A percentile compares a stretch with the other conserved stretches of the same genome.
phyloP scores from a whole-genome alignment of 2,888 invertebrate genomes.

The Elegia similella region DNA sequence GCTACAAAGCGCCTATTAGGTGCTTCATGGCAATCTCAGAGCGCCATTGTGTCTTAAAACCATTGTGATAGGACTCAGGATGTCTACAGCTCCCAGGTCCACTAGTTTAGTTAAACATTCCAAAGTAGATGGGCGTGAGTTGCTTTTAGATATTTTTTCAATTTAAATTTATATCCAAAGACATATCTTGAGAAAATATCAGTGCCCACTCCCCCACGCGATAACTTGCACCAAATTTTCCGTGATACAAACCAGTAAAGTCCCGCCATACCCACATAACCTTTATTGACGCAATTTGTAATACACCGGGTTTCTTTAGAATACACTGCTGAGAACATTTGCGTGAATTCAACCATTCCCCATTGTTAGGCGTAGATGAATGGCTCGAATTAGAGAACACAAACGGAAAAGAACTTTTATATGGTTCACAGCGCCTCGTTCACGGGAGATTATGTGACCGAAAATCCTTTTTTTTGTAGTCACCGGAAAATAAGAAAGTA shows the following conservation, averaged over 20 bases:
- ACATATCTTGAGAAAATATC: too few relatives aligned
- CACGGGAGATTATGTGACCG: not conserved
- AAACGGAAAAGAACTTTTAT: slow-evolving; percentile 29
- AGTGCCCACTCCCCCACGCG: not conserved
- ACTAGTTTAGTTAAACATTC: too few relatives aligned
- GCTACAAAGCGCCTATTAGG: too few relatives aligned
- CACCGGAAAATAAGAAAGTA: not conserved
- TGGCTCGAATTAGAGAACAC: slow-evolving; percentile 40
- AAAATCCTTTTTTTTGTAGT: not conserved
- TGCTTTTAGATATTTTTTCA: too few relatives aligned
- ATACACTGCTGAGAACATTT: slow-evolving; percentile 42
- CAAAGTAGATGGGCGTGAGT: too few relatives aligned
- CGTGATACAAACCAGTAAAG: slow-evolving; percentile 30
- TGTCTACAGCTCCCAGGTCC: too few relatives aligned
- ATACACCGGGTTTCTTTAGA: slow-evolving; percentile 44
- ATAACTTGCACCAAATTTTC: slow-evolving; percentile 25
- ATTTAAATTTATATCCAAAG: too few relatives aligned
- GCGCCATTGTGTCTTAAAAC: too few relatives aligned
- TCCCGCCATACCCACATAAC: slow-evolving; percentile 34
- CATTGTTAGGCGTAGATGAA: slow-evolving; percentile 45
- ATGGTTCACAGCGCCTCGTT: slow-evolving; percentile 16
- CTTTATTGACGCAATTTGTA: slow-evolving; percentile 46
- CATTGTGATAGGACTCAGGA: too few relatives aligned
- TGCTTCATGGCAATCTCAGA: too few relatives aligned
- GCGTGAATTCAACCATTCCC: slow-evolving; percentile 46